These are phyloP conservation scores for Amazona ochrocephala DNA, from an alignment of 2,797 vertebrate species.

Conservation along the genomic window DNA sequence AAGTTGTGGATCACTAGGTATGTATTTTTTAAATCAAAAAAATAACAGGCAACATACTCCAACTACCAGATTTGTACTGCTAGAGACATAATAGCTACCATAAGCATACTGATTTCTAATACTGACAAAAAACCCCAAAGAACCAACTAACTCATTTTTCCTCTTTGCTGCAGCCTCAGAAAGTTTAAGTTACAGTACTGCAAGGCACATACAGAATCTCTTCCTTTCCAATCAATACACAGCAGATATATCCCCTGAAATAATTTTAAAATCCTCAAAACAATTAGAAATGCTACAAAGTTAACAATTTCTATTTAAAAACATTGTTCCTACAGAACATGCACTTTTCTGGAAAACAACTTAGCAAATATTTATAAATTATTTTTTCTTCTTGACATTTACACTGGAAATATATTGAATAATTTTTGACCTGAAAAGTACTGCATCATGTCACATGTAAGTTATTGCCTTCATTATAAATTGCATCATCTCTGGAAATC, in stretches of 20 bases:
- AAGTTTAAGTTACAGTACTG: conserved; percentile 77
- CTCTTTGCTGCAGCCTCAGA: conserved; percentile 66
- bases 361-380: conserved; percentile 71
- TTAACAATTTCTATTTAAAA: conserved; percentile 76
- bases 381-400: conserved; percentile 61
- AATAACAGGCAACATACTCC: conserved; percentile 43
- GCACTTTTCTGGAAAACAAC: conserved; percentile 72
- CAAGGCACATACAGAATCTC: conserved; percentile 84
- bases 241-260: conserved; percentile 82
- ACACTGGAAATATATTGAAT: conserved; percentile 60
- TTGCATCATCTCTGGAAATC: conserved; percentile 58
- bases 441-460: conserved; percentile 32
- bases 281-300: conserved; percentile 81
- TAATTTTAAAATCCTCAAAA: conserved; percentile 74
- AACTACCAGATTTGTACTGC: conserved; percentile 70
- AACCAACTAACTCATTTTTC: conserved; percentile 54
- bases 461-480: conserved; percentile 76
- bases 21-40: conserved; percentile 12
- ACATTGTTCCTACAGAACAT: conserved; percentile 70
- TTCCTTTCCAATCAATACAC: conserved; percentile 74
- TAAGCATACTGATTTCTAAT: conserved; percentile 66
- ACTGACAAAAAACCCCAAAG: conserved; percentile 70
- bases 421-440: conserved; percentile 54
- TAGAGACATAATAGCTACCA: conserved; percentile 67
- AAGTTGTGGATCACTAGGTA: background rate